Evolutionary conservation across 37 sponge, comb jelly and placozoan genomes (phyloP), one percentile per base, ranked within the genome.

Genomic region (Chondrilla cf. caribensis): DNA sequence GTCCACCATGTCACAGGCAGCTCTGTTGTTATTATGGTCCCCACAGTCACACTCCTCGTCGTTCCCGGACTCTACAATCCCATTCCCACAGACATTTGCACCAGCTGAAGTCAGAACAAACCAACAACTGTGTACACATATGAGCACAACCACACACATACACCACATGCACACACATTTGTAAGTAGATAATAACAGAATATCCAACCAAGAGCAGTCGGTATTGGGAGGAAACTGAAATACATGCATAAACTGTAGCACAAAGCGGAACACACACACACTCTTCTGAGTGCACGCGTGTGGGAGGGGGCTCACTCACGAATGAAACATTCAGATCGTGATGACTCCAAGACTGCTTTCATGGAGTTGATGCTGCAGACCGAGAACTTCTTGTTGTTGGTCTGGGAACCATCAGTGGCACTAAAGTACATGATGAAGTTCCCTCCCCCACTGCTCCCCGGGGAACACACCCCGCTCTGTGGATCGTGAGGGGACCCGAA

Each of bases 381-480:
- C 33, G 97, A 97, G 84, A 99, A 99, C 42, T 35, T 70, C 5
- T 88, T 82, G 93, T 99, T 99, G 84, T 99, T 99, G 24, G 77
- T 39, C 55, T 81, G 89, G 14, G 75, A 65, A 9, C 99, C 99
- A 54, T 92, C 94, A 11, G 95, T 96, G 0, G 99, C 99, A 18
- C 76, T 73, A n/a, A 22, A 42, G 44, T 9, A 99, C 99, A 99
- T 99, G 84, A 99, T 87, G 85, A 83, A 99, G 83, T 96, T 99
- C 15, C 99, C 99, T 18, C 51, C 81, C 3, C 40, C 22, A 26
- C 72, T 42, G 7, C 38, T 59, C 0, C 89, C 91, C 0, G 96
- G 90, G 21, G 90, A 75, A 32, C 90, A 90, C 14, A n/a, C 54
- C 0, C 38, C 44, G 14, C 59, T 22, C 3, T 47, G 18, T 11